Evolutionary conservation across 2,888 invertebrate genomes (phyloP), one percentile per base, ranked within the genome.

Genomic region (Cistogaster globosa): DNA sequence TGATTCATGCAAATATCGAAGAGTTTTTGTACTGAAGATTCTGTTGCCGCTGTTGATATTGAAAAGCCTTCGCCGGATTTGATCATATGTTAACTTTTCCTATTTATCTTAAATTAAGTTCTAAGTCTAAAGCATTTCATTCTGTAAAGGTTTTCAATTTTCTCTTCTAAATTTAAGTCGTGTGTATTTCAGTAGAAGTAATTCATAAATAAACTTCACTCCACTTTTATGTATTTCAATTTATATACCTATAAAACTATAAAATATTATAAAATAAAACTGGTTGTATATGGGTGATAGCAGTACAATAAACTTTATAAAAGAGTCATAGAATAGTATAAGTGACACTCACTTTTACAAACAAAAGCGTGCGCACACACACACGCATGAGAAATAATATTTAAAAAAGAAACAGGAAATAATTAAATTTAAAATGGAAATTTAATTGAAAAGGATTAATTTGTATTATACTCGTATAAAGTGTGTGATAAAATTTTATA

Each of bases 341-440:
- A 26, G 48, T 57, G 48, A 38, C 42, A 26, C 38, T 38, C 51
- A 42, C 16, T 18, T n/a, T 42, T 22, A 55, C 14, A 42, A 32
- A 51, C 20, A 69, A 18, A 53, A 14, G n/a, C 5, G 48, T 18
- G n/a, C 5, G 48, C 9, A 20, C 1, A 69, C n/a, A 9, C 42
- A 22, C 11, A 7, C 32, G 11, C 2, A 22, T 36, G 11, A 6
- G 4, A 51, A n/a, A 32, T n/a, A 48, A 12, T 22, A 38, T n/a
- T 72, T 79, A 78, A 57, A 78, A 57, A 36, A 71, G 67, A 84
- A 80, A 76, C 84, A 87, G 87, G 87, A 87, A 87, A 87, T 87
- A 87, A 88, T 88, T 88, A 88, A 87, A 88, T 86, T 87, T 85
- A 87, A 84, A 88, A 87, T 87, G 87, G 79, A 87, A 87, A 87